Conservation (phyloP, 2,888 invertebrate species). For the Chirona hameri region DNA sequence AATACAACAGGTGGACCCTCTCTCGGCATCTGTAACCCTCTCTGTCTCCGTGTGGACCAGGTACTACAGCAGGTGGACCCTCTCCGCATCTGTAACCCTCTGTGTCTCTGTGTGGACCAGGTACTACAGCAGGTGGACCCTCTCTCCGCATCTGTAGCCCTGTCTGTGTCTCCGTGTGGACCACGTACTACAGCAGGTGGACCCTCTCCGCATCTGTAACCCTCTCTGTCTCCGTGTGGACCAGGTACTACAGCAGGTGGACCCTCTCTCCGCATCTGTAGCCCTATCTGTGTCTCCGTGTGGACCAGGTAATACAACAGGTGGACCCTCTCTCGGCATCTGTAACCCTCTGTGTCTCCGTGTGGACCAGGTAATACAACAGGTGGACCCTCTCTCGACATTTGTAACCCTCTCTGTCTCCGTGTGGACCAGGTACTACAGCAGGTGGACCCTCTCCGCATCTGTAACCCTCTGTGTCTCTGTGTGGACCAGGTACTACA, state of each 20-base stretch:
- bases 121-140: slow-evolving; percentile 78
- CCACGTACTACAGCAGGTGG: slow-evolving; percentile 75
- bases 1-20: slow-evolving; percentile 79
- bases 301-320: slow-evolving; percentile 69
- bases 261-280: too few relatives aligned
- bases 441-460: slow-evolving; percentile 65
- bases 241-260: slow-evolving; percentile 75
- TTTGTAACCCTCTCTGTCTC: not conserved
- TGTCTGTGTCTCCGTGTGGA: not conserved
- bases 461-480: not conserved
- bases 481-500: slow-evolving; percentile 63
- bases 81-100: too few relatives aligned
- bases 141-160: too few relatives aligned
- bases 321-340: too few relatives aligned
- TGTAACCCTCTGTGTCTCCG: not conserved
- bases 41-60: slow-evolving; percentile 46
- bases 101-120: slow-evolving; percentile 46
- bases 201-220: too few relatives aligned
- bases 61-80: slow-evolving; percentile 78
- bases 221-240: not conserved
- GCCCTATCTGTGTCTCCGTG: not conserved
- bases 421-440: slow-evolving; percentile 63
- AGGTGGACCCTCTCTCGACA: too few relatives aligned
- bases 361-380: slow-evolving; percentile 65
- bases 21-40: too few relatives aligned